Evolutionary conservation across 1,140 invertebrate genomes (phyloP).

Genomic region (Steinernema feltiae): DNA sequence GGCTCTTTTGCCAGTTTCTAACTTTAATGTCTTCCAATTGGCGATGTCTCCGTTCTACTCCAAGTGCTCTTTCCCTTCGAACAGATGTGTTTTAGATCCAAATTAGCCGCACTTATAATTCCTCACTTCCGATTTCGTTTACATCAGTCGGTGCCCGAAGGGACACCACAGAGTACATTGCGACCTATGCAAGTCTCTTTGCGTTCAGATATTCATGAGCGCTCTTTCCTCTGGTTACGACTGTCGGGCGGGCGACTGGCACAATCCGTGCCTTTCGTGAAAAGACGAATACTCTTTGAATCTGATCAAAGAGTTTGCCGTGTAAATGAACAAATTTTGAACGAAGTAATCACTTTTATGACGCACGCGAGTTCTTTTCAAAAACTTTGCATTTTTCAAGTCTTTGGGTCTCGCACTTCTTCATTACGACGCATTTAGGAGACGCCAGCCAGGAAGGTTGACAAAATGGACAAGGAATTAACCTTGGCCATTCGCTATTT

Average conservation of each 20-base stretch:
- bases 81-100: conserved; percentile 10
- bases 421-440: too few relatives aligned
- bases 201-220: conserved; percentile 2
- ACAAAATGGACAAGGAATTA: conserved; percentile 19
- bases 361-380: too few relatives aligned
- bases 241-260: too few relatives aligned
- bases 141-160: not conserved
- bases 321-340: too few relatives aligned
- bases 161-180: not conserved
- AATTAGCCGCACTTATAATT: conserved; percentile 9
- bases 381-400: too few relatives aligned
- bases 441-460: not conserved
- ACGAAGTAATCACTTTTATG: too few relatives aligned
- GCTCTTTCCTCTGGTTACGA: not conserved
- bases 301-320: not conserved
- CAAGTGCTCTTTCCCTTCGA: not conserved
- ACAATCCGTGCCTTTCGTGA: not conserved
- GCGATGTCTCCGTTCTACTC: not conserved
- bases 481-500: conserved; percentile 23
- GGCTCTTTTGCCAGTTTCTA: not conserved
- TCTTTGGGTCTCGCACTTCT: too few relatives aligned
- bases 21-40: conserved; percentile 13
- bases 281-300: not conserved
- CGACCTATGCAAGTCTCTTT: not conserved
- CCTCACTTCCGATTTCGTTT: not conserved